These are phyloP conservation scores for Lycocorax pyrrhopterus DNA, from an alignment of 2,113 vertebrate genomes.

Conservation along the genomic window DNA sequence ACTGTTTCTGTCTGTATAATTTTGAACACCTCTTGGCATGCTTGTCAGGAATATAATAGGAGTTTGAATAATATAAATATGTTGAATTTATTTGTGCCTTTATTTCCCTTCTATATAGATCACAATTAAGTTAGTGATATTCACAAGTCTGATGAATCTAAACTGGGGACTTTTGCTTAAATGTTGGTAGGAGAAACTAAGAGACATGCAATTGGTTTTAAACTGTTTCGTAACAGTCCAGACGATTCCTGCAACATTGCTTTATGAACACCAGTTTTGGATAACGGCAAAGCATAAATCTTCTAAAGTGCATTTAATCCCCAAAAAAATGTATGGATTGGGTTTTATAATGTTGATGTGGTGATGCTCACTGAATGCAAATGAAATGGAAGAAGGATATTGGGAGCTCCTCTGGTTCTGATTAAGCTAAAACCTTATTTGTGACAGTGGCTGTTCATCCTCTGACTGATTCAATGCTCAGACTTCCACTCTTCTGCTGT, in stretches of 20 bases:
- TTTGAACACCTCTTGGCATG: background rate
- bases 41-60: background rate
- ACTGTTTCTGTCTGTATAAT: background rate
- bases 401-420: background rate
- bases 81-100: background rate
- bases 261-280: conserved; percentile 74
- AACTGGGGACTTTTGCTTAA: background rate
- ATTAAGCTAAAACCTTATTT: conserved; percentile 70
- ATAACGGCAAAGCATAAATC: conserved; percentile 68
- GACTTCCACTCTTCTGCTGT: conserved; percentile 77
- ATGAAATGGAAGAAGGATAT: conserved; percentile 58
- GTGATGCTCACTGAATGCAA: conserved; percentile 75
- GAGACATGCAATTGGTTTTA: conserved; percentile 6
- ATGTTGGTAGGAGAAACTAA: background rate
- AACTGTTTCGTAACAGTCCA: conserved; percentile 62
- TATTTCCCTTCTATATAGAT: background rate
- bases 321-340: conserved; percentile 63
- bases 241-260: conserved; percentile 61
- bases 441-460: conserved; percentile 72
- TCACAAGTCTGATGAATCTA: background rate
- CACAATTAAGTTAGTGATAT: background rate
- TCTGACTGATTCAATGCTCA: conserved; percentile 73
- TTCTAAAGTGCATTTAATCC: conserved; percentile 75
- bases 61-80: background rate
- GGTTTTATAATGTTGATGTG: conserved; percentile 49